Evolutionary conservation across 2,797 vertebrate genomes (phyloP).

Genomic region (Trichosurus vulpecula): DNA sequence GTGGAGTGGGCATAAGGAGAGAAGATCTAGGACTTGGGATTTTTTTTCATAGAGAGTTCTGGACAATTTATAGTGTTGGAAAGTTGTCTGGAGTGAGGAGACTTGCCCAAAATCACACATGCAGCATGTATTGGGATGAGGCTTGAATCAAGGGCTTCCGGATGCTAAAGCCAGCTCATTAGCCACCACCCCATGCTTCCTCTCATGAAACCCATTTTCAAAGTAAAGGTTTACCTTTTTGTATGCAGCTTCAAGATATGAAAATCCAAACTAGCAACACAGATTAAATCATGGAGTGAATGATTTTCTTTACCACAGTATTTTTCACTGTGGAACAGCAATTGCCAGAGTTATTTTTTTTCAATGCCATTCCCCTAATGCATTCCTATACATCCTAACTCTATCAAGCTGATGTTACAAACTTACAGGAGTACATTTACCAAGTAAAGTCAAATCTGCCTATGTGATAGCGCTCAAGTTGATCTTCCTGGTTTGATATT

Average conservation of each 20-base stretch:
- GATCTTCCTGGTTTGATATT: background rate
- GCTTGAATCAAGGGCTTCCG: background rate
- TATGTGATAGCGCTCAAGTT: rapidly evolving
- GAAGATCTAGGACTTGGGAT: background rate
- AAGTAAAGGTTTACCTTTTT: slow-evolving; percentile 19
- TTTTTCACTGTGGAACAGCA: background rate
- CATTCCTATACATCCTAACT: background rate
- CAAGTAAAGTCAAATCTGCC: background rate
- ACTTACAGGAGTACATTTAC: background rate
- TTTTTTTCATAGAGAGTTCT: background rate
- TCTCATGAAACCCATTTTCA: slow-evolving; percentile 9
- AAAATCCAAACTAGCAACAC: slow-evolving; percentile 25
- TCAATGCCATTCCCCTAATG: background rate
- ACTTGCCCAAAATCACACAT: background rate
- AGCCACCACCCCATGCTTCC: background rate
- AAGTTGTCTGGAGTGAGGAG: background rate
- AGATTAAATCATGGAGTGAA: background rate
- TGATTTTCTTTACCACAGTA: background rate
- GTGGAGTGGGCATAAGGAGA: background rate
- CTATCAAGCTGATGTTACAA: background rate
- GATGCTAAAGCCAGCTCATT: background rate
- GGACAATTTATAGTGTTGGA: background rate
- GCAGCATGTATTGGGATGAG: background rate
- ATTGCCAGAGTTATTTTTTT: background rate
- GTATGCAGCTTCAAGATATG: background rate